Base-by-base conservation (phyloP, 2,888 invertebrate species). In the Volucella inflata region DNA sequence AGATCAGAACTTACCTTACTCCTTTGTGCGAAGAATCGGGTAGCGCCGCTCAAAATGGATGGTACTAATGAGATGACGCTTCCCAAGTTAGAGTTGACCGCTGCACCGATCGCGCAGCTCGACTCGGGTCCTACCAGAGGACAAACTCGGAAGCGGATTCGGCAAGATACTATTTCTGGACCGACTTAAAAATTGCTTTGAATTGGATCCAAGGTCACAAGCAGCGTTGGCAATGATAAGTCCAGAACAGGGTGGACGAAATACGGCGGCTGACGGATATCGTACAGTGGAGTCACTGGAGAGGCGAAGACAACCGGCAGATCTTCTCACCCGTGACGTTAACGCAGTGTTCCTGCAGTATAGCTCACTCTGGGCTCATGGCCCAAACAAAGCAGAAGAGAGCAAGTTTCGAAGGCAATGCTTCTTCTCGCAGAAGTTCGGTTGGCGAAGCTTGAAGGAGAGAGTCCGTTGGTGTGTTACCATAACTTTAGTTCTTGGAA, bases 211-310 rank as follows among this genome's bases (percentile, higher is more conserved):
- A 42, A 42, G n/a, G n/a, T n/a, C n/a, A n/a, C n/a, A n/a, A n/a
- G n/a, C n/a, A n/a, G n/a, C n/a, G n/a, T n/a, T n/a, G 42, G 42
- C 42, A 10, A 42, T 10, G 8, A 10, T 42, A 42, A 8, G 42
- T 42, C 42, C n/a, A n/a, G n/a, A n/a, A n/a, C 42, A 42, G 42
- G 42, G 42, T 42, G 42, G 42, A 42, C 42, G 42, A 42, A 42
- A 42, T 42, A 42, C 8, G 42, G 42, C 42, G 8, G 42, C 42
- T 42, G 42, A 42, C 42, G 10, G 42, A 42, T 10, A 42, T 42
- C 42, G 42, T 42, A 10, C 42, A 42, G 42, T 42, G 42, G 42
- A 42, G 42, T 10, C 42, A 42, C 42, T 42, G 42, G 8, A 42
- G 42, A 42, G 42, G 42, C 42, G 42, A 42, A 42, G 42, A 42